Conservation (phyloP, 2,888 invertebrate genomes). For the Geotrupes spiniger region DNA sequence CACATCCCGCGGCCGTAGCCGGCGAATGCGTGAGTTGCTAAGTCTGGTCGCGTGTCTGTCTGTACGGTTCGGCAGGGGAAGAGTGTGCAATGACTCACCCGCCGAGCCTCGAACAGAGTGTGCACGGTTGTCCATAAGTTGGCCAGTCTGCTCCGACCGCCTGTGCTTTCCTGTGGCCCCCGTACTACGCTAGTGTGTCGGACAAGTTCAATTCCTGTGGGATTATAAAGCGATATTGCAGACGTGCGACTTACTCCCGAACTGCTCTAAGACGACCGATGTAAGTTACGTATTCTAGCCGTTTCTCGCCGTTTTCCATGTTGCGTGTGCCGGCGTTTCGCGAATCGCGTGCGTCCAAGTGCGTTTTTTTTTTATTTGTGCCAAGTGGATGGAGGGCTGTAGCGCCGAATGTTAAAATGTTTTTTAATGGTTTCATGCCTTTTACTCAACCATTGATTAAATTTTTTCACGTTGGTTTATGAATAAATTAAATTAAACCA, state of each 20-base stretch:
- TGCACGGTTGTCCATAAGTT: conserved; percentile 19
- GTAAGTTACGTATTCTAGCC: too few relatives aligned
- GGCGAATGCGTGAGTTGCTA: conserved; percentile 13
- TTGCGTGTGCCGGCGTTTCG: too few relatives aligned
- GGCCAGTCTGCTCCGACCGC: conserved; percentile 27
- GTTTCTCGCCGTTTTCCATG: too few relatives aligned
- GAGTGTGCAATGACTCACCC: conserved; percentile 20
- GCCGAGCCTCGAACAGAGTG: not conserved
- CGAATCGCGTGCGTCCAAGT: too few relatives aligned
- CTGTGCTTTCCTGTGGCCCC: conserved; percentile 20
- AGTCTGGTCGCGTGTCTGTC: conserved; percentile 25
- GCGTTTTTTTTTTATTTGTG: too few relatives aligned
- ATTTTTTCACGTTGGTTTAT: too few relatives aligned
- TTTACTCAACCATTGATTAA: too few relatives aligned
- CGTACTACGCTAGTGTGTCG: conserved; percentile 11
- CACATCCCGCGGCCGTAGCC: conserved; percentile 12
- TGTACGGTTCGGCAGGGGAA: conserved; percentile 10
- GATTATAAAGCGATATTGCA: conserved; percentile 3
- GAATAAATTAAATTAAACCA: too few relatives aligned
- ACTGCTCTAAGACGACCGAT: too few relatives aligned
- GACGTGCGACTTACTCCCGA: not conserved
- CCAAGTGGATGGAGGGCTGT: too few relatives aligned
- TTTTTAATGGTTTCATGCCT: too few relatives aligned
- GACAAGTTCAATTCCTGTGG: conserved; percentile 11
- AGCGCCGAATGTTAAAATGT: too few relatives aligned